Evolutionary conservation across 2,888 invertebrate species (phyloP), one percentile per base, ranked within the genome.

Genomic region (Melitaea athalia): DNA sequence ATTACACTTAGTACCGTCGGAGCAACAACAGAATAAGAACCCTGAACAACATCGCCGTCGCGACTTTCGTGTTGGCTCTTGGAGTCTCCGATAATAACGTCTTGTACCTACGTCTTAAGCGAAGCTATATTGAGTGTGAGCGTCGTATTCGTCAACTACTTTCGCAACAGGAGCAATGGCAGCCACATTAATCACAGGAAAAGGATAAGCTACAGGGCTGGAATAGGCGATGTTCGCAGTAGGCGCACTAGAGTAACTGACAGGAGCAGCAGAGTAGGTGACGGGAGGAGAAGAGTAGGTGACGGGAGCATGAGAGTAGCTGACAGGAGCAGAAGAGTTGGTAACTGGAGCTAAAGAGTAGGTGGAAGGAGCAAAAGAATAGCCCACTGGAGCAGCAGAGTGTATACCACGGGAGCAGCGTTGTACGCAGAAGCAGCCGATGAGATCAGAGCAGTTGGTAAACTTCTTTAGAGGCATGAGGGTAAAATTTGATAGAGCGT

Each of bases 101-200:
- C 91, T 72, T 89, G 85, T 0, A 91, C 85, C n/a, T n/a, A n/a
- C n/a, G 61, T 88, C 86, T 74, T 91, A 91, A 5, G 85, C 84
- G 78, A 91, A 94, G 79, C 90, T 92, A 88, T 94, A 93, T 78
- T 93, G 93, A 76, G 68, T 90, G 83, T 77, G 88, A 76, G 59
- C 79, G 69, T 84, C 87, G 82, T 81, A 87, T 78, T 75, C 90
- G 81, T 69, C 88, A 11, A 82, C 74, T 38, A 84, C 81, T 59
- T 84, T 82, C 68, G 85, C 80, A 17, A 82, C 72, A 0, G 74
- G 72, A 5, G 82, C 81, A 63, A 75, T 76, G 67, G 78, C 78
- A 43, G 84, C 78, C 43, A 83, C 79, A 57, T 84, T 82, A 67
- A 85, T 80, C 6, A 84, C 74, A 8, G 85, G 84, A 0, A 83